Evolutionary conservation across 2,113 vertebrate genomes (phyloP).

Genomic region (Hippocampus zosterae): DNA sequence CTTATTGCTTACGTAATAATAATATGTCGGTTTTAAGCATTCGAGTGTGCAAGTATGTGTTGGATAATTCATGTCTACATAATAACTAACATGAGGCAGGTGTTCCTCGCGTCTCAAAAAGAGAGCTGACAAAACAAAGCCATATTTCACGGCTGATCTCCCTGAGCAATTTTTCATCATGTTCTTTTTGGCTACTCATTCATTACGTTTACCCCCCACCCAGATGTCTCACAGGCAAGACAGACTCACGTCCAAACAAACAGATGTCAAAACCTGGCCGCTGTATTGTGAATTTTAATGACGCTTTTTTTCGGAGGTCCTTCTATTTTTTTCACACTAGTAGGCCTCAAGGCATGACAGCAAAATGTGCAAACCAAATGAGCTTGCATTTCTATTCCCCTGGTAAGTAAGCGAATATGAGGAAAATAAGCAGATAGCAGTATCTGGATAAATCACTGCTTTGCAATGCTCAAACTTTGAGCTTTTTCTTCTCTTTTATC

Average conservation of each 20-base stretch:
- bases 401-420: slow-evolving; percentile 16
- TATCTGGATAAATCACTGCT: background rate
- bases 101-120: background rate
- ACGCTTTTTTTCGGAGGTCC: background rate
- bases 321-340: background rate
- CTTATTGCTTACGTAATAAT: background rate
- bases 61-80: background rate
- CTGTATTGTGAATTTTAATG: slow-evolving; percentile 9
- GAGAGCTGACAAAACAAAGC: background rate
- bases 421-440: background rate
- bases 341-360: slow-evolving; percentile 25
- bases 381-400: slow-evolving; percentile 12
- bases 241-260: slow-evolving; percentile 6
- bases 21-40: no score
- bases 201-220: slow-evolving; percentile 7
- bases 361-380: slow-evolving; percentile 21
- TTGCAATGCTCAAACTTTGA: background rate
- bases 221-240: slow-evolving; percentile 3
- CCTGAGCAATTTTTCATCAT: background rate
- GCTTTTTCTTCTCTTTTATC: background rate
- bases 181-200: background rate
- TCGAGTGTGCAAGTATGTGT: background rate
- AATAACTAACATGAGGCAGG: background rate
- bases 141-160: background rate
- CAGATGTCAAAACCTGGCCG: slow-evolving; percentile 11